Conservation (phyloP, 2,113 vertebrate genomes). For the Sigmodon hispidus region DNA sequence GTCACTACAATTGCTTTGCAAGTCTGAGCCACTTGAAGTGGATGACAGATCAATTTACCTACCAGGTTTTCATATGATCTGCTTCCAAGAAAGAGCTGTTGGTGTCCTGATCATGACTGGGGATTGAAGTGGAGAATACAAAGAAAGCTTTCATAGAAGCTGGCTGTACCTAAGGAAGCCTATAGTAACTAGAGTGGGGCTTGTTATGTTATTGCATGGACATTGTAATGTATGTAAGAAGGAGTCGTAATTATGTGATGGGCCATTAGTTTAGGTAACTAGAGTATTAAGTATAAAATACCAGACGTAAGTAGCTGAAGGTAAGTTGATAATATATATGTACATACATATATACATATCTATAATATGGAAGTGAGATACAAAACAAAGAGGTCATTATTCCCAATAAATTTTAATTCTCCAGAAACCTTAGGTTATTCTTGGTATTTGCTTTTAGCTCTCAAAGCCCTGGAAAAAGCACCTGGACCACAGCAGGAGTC, state of each 20-base stretch:
- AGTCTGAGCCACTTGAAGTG: neutral
- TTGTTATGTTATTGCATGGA: neutral
- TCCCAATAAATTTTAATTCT: slow-evolving; percentile 10
- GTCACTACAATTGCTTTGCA: neutral
- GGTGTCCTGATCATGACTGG: neutral
- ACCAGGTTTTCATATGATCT: slow-evolving; percentile 1
- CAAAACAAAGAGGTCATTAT: neutral
- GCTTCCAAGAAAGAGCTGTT: neutral
- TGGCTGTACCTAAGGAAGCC: slow-evolving; percentile 45
- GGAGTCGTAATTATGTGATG: neutral
- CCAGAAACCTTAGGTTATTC: neutral
- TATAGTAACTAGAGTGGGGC: neutral
- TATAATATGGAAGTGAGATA: neutral
- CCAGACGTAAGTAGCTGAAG: slow-evolving; percentile 46
- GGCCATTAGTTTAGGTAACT: slow-evolving; percentile 25
- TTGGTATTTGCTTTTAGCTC: slow-evolving; percentile 22
- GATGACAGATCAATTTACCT: neutral
- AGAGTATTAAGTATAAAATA: slow-evolving; percentile 52
- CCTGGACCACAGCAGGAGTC: neutral
- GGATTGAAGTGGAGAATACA: neutral
- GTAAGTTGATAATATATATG: neutral
- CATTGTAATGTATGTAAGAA: neutral
- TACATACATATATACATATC: neutral
- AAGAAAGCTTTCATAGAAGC: slow-evolving; percentile 10
- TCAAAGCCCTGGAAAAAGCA: neutral